Evolutionary conservation across 2,888 invertebrate species (phyloP).

Genomic region (Antitype chi): DNA sequence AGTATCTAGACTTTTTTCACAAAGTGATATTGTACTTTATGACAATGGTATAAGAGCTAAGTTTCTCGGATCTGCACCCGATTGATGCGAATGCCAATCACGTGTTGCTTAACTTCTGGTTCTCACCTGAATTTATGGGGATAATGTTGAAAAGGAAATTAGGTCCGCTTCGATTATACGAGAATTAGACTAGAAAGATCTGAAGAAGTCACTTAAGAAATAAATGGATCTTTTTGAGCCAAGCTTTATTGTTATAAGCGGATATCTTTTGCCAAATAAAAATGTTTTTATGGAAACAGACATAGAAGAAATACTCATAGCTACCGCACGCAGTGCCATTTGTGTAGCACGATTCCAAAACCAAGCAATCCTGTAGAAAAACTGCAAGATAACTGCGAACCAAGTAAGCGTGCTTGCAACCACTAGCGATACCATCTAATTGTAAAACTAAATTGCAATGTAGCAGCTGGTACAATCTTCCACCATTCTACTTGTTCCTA

Average conservation of each 20-base stretch:
- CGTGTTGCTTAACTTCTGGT: constrained; percentile 76
- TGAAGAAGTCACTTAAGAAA: constrained; percentile 27
- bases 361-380: not conserved
- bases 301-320: not conserved
- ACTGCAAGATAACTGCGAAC: constrained; percentile 1
- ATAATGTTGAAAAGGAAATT: constrained; percentile 73
- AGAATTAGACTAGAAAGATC: constrained; percentile 29
- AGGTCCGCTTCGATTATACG: constrained; percentile 63
- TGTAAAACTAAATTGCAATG: constrained; percentile 34
- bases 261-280: not conserved
- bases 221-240: not conserved
- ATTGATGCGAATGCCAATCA: constrained; percentile 76
- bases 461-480: constrained; percentile 33
- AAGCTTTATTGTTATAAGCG: not conserved
- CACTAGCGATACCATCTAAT: constrained; percentile 38
- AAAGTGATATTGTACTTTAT: constrained; percentile 68
- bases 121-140: constrained; percentile 74
- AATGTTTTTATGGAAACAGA: not conserved
- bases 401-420: constrained; percentile 21
- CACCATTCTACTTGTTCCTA: constrained; percentile 9
- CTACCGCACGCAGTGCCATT: not conserved
- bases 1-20: constrained; percentile 70
- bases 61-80: constrained; percentile 41
- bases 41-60: constrained; percentile 45
- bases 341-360: not conserved